Conservation (phyloP, 53 echinoderm and acorn worm species). For the Paracentrotus lividus region DNA sequence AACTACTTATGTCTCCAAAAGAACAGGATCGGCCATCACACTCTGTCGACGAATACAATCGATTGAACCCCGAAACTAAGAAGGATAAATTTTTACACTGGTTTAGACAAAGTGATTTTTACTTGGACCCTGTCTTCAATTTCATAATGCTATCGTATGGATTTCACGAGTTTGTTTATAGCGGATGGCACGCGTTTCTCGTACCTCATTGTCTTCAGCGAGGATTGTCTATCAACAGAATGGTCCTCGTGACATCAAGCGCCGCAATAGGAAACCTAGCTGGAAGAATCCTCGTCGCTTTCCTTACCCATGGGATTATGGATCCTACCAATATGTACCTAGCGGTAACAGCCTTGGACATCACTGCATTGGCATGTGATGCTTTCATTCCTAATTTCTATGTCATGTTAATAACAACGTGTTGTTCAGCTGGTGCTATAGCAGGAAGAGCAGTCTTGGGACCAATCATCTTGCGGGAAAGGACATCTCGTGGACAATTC, state of each 20-base stretch:
- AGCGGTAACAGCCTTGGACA: neutral
- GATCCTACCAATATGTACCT: neutral
- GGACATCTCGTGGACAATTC: neutral
- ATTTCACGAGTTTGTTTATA: neutral
- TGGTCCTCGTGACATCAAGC: neutral
- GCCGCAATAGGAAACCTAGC: neutral
- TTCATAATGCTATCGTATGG: neutral
- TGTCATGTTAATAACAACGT: neutral
- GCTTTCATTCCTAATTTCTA: neutral
- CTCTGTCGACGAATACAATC: no score
- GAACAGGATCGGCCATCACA: no score
- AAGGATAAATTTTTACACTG: no score
- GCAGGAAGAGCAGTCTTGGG: neutral
- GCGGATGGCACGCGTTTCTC: constrained; percentile 22
- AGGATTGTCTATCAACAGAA: neutral
- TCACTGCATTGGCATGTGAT: neutral
- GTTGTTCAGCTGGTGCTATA: neutral
- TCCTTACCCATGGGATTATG: neutral
- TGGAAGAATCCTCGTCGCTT: neutral
- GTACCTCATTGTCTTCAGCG: neutral
- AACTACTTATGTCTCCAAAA: no score
- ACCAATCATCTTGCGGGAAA: neutral
- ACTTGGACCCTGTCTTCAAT: neutral
- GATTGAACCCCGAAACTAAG: no score
- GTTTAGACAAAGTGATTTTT: neutral